Base-by-base conservation (phyloP, 2,888 invertebrate genomes). In the Allacma fusca region DNA sequence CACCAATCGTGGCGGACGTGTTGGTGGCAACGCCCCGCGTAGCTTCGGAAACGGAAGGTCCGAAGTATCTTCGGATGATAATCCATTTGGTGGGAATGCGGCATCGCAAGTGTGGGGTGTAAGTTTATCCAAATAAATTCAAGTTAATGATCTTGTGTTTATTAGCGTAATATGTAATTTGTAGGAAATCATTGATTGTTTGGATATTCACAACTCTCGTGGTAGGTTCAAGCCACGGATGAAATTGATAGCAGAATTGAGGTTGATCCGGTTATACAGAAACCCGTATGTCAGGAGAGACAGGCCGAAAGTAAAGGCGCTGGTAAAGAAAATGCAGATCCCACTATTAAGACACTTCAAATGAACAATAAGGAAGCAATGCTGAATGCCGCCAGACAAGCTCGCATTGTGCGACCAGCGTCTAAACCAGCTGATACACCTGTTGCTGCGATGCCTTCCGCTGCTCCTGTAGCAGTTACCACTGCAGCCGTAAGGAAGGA, bases 231-330 rank as follows among this genome's bases (percentile, higher is more conserved):
- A 50, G 50, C 50, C 2, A n/a, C 19, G n/a, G 50, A 50, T 50
- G 62, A 62, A 62, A 62, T 62, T 13, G 62, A 62, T 62, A 62
- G 62, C 16, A 50, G 19, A 50, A 16, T 50, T 19, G 50, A 50
- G 16, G 50, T 12, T 16, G 19, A 50, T 9, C 4, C 16, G 5
- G 16, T 16, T 50, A 13, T 16, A 50, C 9, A 12, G n/a, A n/a
- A n/a, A n/a, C n/a, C n/a, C n/a, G n/a, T n/a, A n/a, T n/a, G n/a
- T n/a, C n/a, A n/a, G 50, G 34, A 9, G 34, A 34, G 34, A 34
- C 50, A 5, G 2, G 5, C n/a, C 2, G 50, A 50, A 50, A 5
- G n/a, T 40, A 13, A 40, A 9, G 7, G 40, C 40, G 7, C 40
- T 40, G 50, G 50, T 1, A 50, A 50, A n/a, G 50, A 50, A 50